phyloP scores from a whole-genome alignment of 2,113 vertebrate species.

The Monarcha castaneiventris region DNA sequence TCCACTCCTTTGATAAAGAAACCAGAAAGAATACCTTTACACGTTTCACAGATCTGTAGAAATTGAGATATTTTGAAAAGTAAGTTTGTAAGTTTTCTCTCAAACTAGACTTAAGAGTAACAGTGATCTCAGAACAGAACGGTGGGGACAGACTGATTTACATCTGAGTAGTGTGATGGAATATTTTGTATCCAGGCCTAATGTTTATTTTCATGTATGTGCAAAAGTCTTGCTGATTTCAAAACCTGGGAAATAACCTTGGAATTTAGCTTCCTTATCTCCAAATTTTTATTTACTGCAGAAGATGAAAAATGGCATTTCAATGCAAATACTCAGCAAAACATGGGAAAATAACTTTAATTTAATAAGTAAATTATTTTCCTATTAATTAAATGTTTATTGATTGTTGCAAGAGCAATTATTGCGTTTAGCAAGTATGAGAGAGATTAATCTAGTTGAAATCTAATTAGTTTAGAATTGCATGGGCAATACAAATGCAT shows the following conservation, averaged over 20 bases:
- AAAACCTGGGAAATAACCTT: background rate
- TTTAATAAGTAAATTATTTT: conserved; percentile 69
- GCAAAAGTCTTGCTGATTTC: background rate
- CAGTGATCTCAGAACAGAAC: background rate
- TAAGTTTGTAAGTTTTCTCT: background rate
- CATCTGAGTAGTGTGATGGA: background rate
- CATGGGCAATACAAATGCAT: conserved; percentile 56
- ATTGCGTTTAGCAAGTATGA: conserved; percentile 63
- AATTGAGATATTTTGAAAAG: background rate
- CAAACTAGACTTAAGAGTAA: background rate
- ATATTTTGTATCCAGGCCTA: background rate
- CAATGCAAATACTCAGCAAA: conserved; percentile 41
- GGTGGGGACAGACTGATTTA: accelerated
- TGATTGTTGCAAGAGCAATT: conserved; percentile 70
- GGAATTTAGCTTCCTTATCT: background rate
- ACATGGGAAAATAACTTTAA: conserved; percentile 56
- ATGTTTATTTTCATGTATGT: background rate
- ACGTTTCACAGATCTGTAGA: background rate
- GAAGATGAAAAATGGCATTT: conserved; percentile 24
- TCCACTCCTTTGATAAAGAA: background rate
- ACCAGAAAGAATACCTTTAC: background rate
- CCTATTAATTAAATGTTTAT: conserved; percentile 71
- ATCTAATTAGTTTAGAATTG: conserved; percentile 71
- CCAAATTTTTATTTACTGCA: conserved; percentile 7
- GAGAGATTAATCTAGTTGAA: conserved; percentile 71